These are phyloP conservation scores for Morpho deidamia DNA, from an alignment of 2,888 invertebrate genomes.

Conservation along the genomic window DNA sequence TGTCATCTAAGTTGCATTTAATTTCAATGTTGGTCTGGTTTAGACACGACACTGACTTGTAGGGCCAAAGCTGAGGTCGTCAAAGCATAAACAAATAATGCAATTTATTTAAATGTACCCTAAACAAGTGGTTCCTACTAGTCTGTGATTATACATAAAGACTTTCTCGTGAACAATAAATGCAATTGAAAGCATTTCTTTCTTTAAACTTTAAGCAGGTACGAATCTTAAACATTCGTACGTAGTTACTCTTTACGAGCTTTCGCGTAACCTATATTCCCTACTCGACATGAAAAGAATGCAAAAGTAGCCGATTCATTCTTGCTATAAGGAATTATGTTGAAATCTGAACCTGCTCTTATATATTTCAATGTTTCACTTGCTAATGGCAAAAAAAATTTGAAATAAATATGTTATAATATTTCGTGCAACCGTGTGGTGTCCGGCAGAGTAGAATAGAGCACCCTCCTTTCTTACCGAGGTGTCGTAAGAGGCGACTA, in stretches of 20 bases:
- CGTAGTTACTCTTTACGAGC: conserved; percentile 6
- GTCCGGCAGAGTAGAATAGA: no score
- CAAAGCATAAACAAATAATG: no score
- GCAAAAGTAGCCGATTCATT: conserved; percentile 16
- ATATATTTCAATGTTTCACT: background rate
- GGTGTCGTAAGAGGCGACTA: no score
- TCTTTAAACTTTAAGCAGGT: background rate
- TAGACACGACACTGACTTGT: no score
- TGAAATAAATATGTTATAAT: no score
- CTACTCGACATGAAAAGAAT: conserved; percentile 13
- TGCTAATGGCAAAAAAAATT: background rate
- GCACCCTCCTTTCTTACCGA: no score
- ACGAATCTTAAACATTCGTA: conserved; percentile 1
- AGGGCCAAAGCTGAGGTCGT: no score
- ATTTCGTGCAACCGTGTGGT: no score
- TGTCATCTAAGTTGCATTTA: no score
- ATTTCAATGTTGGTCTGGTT: no score
- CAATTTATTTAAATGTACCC: no score
- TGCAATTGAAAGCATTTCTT: background rate
- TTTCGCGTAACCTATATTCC: conserved; percentile 15
- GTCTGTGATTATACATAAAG: background rate
- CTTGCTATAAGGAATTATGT: conserved; percentile 8
- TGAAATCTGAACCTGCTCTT: conserved; percentile 1
- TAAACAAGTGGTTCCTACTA: no score
- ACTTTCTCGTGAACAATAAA: background rate